A percentile compares a stretch with the other conserved stretches of the same genome.
Evolutionary conservation across 2,888 invertebrate species (phyloP).

Genomic region (Hedya salicella): DNA sequence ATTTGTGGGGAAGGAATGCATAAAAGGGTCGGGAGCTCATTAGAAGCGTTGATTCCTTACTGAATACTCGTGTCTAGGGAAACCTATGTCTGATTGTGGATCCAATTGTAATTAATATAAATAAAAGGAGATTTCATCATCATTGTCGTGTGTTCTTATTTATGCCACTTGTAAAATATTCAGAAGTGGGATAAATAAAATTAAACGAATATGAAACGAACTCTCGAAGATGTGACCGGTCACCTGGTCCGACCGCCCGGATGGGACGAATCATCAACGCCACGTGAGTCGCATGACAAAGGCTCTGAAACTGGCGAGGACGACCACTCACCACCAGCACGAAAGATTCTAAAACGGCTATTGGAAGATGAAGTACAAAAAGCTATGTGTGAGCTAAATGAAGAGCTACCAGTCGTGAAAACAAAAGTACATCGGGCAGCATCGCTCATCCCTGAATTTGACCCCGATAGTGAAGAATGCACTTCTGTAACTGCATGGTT

Average conservation of each 20-base stretch:
- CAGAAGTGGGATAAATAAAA: conserved; percentile 3
- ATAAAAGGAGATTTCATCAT: no score
- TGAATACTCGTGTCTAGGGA: background rate
- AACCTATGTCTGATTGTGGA: background rate
- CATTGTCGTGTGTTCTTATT: no score
- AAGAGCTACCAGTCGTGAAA: background rate
- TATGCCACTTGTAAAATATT: background rate
- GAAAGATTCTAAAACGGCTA: conserved; percentile 5
- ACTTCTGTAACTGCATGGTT: conserved; percentile 13
- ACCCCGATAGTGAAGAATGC: conserved; percentile 11
- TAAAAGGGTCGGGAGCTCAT: no score
- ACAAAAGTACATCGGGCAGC: conserved; percentile 14
- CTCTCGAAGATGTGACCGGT: background rate
- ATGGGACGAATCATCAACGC: background rate
- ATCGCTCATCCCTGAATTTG: conserved; percentile 7
- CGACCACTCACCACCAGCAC: background rate
- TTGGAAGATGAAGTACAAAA: conserved; percentile 5
- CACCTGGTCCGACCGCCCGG: conserved; percentile 1
- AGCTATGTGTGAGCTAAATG: background rate
- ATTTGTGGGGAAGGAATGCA: no score
- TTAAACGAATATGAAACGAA: background rate
- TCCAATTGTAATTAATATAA: background rate
- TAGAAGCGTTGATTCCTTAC: no score
- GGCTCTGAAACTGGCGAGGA: background rate
- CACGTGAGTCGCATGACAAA: background rate